Evolutionary conservation across 2,113 vertebrate species (phyloP), one percentile per base, ranked within the genome.

Genomic region (Mirza zaza): DNA sequence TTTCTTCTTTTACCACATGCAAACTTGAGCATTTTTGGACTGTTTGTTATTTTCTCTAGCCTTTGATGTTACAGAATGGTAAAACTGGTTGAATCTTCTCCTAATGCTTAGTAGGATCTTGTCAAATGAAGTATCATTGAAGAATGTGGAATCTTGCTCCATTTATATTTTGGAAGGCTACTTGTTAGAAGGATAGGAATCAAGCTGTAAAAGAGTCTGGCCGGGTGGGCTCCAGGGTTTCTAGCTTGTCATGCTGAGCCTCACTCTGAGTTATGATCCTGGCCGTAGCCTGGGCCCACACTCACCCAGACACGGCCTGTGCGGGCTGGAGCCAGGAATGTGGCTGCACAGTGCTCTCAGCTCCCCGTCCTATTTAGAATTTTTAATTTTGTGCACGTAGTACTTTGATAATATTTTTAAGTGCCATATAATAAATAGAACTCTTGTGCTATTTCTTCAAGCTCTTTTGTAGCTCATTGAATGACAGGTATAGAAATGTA

Each of bases 21-120:
- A 98, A 99, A 99, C 98, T 99, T 99, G 77, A 99, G 95, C 1
- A 98, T 99, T n/a, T 98, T 96, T 99, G 98, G 73, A 99, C 98
- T 87, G 97, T 89, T 14, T 12, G 13, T 80, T 23, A 15, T 23
- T 63, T 91, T 86, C 8, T 73, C 34, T 15, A 70, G 79, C 50
- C 4, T 84, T 70, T 12, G 57, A 50, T 27, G 5, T 42, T 27
- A 0, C 18, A 71, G 57, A 65, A 63, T 42, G 27, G 20, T 63
- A 29, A 63, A 77, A 17, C 39, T 21, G 14, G 36, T 9, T 82
- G 21, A n/a, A 91, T 50, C 3, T 89, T 45, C 45, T 52, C 50
- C 50, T 83, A n/a, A 87, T 25, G 34, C 21, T 67, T 57, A 57
- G 23, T 14, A 80, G 42, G 34, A 34, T 17, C 21, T 36, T 55